These are phyloP conservation scores for Pseudococcus longispinus DNA, from an alignment of 2,888 invertebrate genomes.

Conservation along the genomic window DNA sequence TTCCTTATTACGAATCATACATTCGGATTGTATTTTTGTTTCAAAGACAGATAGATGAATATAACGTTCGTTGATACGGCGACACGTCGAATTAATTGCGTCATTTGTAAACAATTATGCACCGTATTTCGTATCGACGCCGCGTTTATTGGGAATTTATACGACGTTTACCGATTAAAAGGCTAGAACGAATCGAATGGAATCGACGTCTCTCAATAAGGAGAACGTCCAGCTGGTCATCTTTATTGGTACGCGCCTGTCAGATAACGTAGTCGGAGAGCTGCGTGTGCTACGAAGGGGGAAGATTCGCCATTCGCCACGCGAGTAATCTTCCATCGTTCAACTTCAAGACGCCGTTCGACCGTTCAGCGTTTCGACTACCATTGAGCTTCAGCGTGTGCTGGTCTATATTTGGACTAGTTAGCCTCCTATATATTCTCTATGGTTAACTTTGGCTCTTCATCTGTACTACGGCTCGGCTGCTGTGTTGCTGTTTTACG, in stretches of 20 bases:
- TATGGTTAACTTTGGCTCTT: conserved; percentile 38
- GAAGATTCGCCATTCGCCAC: neutral
- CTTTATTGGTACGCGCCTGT: conserved; percentile 10
- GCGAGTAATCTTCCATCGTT: conserved; percentile 5
- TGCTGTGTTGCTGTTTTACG: neutral
- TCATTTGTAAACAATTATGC: neutral
- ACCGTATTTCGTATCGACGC: neutral
- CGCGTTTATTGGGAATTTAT: too few species aligned
- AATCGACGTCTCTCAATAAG: neutral
- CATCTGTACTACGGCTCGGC: neutral
- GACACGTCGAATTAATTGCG: neutral
- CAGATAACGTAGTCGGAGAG: neutral
- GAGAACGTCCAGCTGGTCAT: conserved; percentile 1
- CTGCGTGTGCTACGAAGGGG: neutral
- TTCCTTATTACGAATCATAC: neutral
- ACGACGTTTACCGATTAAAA: neutral
- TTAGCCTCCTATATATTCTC: conserved; percentile 34
- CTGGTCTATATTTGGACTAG: conserved; percentile 39
- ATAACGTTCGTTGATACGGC: too few species aligned
- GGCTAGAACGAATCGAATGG: neutral
- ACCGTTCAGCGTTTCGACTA: neutral
- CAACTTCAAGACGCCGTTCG: neutral
- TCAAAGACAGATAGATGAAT: too few species aligned
- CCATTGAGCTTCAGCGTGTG: neutral
- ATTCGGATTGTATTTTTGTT: neutral